phyloP scores from a whole-genome alignment of 2,797 vertebrate species.

The Chiloscyllium punctatum region DNA sequence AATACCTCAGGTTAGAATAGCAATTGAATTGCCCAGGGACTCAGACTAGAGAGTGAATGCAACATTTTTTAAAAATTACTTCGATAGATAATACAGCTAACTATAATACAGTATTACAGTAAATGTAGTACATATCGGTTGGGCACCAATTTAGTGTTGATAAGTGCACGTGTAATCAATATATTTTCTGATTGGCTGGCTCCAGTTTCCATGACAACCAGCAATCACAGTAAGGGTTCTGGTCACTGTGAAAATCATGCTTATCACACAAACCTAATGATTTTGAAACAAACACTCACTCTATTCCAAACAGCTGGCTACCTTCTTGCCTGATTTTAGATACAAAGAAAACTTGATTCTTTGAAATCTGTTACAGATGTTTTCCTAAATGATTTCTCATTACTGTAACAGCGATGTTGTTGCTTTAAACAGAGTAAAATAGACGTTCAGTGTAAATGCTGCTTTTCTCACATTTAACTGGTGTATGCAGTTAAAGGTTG shows the following conservation, averaged over 20 bases:
- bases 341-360: not conserved
- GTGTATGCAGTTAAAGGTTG: not conserved
- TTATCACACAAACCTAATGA: conserved; percentile 6
- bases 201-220: conserved; percentile 25
- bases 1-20: not conserved
- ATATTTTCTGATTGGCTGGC: not conserved
- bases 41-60: not conserved
- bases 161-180: not conserved
- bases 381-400: not conserved
- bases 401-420: not conserved
- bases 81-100: not conserved
- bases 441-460: not conserved
- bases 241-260: conserved; percentile 1
- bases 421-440: not conserved
- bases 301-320: not conserved
- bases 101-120: not conserved
- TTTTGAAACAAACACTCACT: not conserved
- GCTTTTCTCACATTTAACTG: not conserved
- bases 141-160: not conserved
- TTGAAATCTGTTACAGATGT: not conserved
- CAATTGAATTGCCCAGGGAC: not conserved
- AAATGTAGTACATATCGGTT: not conserved
- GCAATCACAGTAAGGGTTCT: conserved; percentile 22
- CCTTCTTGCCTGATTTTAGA: not conserved
- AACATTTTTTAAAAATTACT: not conserved